Evolutionary conservation across 2,113 vertebrate species (phyloP).

Genomic region (Macaca mulatta): DNA sequence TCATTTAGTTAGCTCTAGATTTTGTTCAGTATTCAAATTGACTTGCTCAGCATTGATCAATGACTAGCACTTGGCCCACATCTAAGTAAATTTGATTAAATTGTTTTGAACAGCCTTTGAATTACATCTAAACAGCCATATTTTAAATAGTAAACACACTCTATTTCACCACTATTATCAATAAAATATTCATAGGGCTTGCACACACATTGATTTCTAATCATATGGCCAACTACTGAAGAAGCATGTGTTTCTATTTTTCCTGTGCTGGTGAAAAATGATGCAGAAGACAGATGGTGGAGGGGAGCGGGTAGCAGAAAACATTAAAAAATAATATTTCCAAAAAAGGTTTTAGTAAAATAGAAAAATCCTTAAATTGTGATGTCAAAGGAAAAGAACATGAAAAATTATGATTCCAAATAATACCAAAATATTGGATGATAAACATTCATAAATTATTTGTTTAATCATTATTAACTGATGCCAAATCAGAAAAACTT

Average conservation of each 20-base stretch:
- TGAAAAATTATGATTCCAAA: background rate
- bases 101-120: conserved; percentile 56
- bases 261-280: background rate
- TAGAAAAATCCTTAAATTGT: background rate
- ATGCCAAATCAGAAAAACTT: background rate
- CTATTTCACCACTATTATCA: conserved; percentile 31
- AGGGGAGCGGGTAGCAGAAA: background rate
- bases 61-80: conserved; percentile 14
- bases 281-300: background rate
- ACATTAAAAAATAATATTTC: background rate
- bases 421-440: background rate
- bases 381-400: conserved; percentile 25
- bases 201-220: conserved; percentile 21
- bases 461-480: conserved; percentile 29
- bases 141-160: conserved; percentile 49
- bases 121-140: conserved; percentile 44
- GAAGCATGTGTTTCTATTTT: background rate
- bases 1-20: background rate
- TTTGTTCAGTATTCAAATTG: conserved; percentile 54
- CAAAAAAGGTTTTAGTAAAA: background rate
- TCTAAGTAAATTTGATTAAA: conserved; percentile 58
- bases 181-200: conserved; percentile 51
- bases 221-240: background rate
- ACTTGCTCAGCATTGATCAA: conserved; percentile 35
- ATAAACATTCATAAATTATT: conserved; percentile 20